These are phyloP conservation scores for Pteropus alecto DNA, from an alignment of 2,113 vertebrate genomes.

Conservation along the genomic window DNA sequence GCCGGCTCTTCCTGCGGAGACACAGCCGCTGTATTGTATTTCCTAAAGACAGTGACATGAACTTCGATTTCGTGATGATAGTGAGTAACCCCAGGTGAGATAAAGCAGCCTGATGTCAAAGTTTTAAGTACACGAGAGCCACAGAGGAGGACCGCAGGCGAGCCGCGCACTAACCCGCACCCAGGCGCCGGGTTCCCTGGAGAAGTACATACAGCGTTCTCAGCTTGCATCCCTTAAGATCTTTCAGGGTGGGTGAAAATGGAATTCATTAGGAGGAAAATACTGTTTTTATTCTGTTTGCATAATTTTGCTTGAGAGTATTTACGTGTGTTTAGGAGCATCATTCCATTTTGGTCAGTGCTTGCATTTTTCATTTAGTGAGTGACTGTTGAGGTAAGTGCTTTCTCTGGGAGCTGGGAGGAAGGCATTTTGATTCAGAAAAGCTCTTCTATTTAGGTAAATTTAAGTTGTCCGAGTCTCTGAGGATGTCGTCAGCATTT, in stretches of 20 bases:
- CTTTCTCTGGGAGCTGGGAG: background rate
- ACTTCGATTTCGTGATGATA: slow-evolving; percentile 33
- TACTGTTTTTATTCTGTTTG: background rate
- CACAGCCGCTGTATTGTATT: background rate
- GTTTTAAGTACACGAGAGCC: background rate
- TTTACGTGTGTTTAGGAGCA: background rate
- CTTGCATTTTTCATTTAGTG: background rate
- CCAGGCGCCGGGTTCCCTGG: background rate
- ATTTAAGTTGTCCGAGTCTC: background rate
- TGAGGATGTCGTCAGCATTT: background rate
- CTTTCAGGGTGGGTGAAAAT: background rate
- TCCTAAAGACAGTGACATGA: background rate
- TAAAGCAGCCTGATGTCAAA: background rate
- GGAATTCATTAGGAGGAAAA: background rate
- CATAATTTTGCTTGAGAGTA: background rate
- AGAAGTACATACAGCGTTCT: background rate
- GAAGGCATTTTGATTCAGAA: background rate
- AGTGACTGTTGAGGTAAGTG: background rate
- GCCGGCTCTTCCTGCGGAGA: background rate
- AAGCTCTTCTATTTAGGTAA: background rate
- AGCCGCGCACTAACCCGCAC: accelerated
- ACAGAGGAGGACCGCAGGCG: background rate
- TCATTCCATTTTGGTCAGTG: background rate
- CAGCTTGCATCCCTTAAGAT: background rate
- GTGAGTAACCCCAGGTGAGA: slow-evolving; percentile 30